These are phyloP conservation scores for Elymnias hypermnestra DNA, from an alignment of 1,140 invertebrate genomes.

Conservation along the genomic window DNA sequence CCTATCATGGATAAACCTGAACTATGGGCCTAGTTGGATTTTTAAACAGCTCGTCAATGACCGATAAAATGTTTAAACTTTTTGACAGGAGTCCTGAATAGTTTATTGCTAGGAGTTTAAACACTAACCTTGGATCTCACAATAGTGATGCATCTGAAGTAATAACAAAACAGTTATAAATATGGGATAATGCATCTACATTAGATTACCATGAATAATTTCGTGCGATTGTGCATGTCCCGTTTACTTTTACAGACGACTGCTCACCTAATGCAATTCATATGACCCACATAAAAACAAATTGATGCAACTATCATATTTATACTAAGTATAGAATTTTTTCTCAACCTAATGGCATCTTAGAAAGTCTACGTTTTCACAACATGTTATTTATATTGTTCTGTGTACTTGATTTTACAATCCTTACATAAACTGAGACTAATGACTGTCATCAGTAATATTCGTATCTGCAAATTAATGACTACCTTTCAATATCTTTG, in stretches of 20 bases:
- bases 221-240: slow-evolving; percentile 17
- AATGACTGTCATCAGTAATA: no score
- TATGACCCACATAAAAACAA: slow-evolving; percentile 6
- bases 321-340: background rate
- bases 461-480: no score
- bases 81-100: no score
- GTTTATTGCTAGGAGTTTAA: no score
- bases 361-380: slow-evolving; percentile 1
- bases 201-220: slow-evolving; percentile 7
- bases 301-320: background rate
- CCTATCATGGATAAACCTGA: no score
- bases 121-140: no score
- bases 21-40: no score
- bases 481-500: no score
- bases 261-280: slow-evolving; percentile 3
- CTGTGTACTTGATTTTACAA: background rate
- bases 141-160: no score
- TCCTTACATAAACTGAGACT: no score
- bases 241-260: slow-evolving; percentile 1
- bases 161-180: background rate
- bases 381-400: background rate
- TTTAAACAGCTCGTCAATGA: no score
- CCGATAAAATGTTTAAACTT: no score
- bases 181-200: background rate
- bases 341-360: background rate